Evolutionary conservation across 2,113 vertebrate species (phyloP).

Genomic region (Fukomys damarensis): DNA sequence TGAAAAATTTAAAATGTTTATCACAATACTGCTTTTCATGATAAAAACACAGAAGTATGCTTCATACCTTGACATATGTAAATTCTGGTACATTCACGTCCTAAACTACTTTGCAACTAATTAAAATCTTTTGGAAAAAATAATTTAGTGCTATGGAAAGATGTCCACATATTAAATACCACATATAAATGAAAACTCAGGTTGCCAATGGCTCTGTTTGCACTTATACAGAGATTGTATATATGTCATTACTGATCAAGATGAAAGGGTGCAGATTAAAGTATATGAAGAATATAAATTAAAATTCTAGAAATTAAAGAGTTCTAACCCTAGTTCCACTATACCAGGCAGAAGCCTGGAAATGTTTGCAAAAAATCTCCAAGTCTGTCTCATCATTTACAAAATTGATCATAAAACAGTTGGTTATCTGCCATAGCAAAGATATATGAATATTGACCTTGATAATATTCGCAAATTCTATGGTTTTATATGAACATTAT

Average conservation of each 20-base stretch:
- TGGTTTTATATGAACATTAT: background rate
- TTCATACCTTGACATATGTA: background rate
- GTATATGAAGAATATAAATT: background rate
- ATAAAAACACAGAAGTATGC: background rate
- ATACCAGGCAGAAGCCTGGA: background rate
- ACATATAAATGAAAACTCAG: background rate
- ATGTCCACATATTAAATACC: background rate
- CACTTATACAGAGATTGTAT: background rate
- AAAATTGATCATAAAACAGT: slow-evolving; percentile 2
- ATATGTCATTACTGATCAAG: background rate
- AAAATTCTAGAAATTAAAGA: slow-evolving; percentile 10
- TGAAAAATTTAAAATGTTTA: background rate
- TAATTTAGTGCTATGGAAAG: background rate
- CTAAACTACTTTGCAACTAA: background rate
- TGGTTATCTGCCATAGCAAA: background rate
- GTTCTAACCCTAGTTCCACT: background rate
- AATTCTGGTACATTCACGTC: background rate
- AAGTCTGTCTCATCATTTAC: background rate
- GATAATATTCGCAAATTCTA: background rate
- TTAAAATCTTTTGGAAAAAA: slow-evolving; percentile 26
- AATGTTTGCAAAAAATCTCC: background rate
- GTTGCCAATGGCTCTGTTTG: background rate
- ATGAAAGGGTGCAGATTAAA: background rate
- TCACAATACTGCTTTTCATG: background rate
- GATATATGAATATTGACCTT: background rate